phyloP scores from a whole-genome alignment of 1,140 invertebrate species.

The Zaprionus lachaisei region DNA sequence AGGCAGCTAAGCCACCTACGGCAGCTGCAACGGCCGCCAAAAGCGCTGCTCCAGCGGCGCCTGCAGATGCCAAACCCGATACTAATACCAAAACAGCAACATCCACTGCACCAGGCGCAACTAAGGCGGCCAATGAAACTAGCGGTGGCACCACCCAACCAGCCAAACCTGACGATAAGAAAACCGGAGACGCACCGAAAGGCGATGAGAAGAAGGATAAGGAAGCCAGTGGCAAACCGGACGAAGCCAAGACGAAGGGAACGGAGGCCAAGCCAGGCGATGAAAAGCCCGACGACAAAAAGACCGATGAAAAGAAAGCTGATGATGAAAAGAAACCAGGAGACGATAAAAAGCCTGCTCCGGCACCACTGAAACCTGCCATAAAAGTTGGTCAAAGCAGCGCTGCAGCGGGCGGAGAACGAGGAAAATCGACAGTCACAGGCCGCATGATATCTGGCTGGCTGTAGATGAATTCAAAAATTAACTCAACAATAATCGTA shows the following conservation, averaged over 20 bases:
- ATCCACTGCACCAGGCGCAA: conserved; percentile 34
- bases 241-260: conserved; percentile 22
- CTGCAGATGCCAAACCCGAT: conserved; percentile 73
- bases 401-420: conserved; percentile 80
- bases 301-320: conserved; percentile 44
- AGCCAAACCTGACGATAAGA: conserved; percentile 72
- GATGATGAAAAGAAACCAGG: conserved; percentile 56
- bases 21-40: conserved; percentile 57
- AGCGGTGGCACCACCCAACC: conserved; percentile 48
- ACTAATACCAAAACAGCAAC: conserved; percentile 39
- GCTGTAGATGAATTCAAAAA: conserved; percentile 46
- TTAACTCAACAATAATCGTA: conserved; percentile 5
- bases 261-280: conserved; percentile 40
- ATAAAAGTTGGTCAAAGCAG: conserved; percentile 82
- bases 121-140: conserved; percentile 63
- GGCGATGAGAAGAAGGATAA: conserved; percentile 53
- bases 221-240: conserved; percentile 48
- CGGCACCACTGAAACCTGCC: conserved; percentile 66
- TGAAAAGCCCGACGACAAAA: conserved; percentile 40
- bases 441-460: conserved; percentile 84
- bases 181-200: conserved; percentile 54
- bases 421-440: conserved; percentile 81
- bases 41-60: conserved; percentile 70
- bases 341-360: conserved; percentile 61
- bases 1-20: conserved; percentile 56